phyloP scores from a whole-genome alignment of 1,140 invertebrate genomes.

The Neuroterus valhalla region DNA sequence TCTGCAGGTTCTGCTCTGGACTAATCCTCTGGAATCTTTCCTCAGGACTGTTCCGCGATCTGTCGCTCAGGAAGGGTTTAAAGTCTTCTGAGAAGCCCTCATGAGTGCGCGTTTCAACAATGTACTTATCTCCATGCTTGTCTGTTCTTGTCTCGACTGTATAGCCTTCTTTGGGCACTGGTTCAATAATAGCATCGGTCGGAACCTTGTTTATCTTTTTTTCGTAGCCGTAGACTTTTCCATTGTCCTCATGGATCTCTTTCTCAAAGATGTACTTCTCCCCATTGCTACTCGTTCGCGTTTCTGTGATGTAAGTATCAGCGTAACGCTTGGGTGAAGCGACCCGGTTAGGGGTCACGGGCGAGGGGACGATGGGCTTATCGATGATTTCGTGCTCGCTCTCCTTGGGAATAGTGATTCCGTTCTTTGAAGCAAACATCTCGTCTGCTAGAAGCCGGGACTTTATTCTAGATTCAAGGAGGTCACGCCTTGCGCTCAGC shows the following conservation, averaged over 20 bases:
- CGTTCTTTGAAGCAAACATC: conserved; percentile 64
- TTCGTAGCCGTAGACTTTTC: conserved; percentile 70
- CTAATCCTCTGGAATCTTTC: conserved; percentile 49
- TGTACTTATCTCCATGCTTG: conserved; percentile 75
- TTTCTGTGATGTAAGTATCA: conserved; percentile 72
- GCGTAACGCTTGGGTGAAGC: conserved; percentile 68
- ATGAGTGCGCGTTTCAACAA: conserved; percentile 74
- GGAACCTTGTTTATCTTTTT: conserved; percentile 71
- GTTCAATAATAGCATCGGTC: conserved; percentile 52
- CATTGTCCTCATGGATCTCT: conserved; percentile 69
- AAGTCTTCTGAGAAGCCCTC: conserved; percentile 61
- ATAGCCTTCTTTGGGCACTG: conserved; percentile 72
- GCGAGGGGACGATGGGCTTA: conserved; percentile 71
- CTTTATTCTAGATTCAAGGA: conserved; percentile 84
- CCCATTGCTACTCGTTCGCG: conserved; percentile 69
- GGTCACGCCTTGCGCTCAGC: conserved; percentile 82
- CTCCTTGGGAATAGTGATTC: conserved; percentile 61
- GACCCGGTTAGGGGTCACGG: conserved; percentile 66
- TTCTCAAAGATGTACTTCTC: conserved; percentile 72
- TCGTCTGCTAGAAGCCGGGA: conserved; percentile 75
- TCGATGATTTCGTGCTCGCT: conserved; percentile 71
- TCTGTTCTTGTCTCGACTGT: conserved; percentile 75
- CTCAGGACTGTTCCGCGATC: conserved; percentile 59
- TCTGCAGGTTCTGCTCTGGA: conserved; percentile 37
- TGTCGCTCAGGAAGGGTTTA: conserved; percentile 66